Percentiles rank a stretch among this genome's conserved stretches.
These are phyloP conservation scores for Zaprionus camerounensis DNA, from an alignment of 1,140 invertebrate species.

Conservation along the genomic window DNA sequence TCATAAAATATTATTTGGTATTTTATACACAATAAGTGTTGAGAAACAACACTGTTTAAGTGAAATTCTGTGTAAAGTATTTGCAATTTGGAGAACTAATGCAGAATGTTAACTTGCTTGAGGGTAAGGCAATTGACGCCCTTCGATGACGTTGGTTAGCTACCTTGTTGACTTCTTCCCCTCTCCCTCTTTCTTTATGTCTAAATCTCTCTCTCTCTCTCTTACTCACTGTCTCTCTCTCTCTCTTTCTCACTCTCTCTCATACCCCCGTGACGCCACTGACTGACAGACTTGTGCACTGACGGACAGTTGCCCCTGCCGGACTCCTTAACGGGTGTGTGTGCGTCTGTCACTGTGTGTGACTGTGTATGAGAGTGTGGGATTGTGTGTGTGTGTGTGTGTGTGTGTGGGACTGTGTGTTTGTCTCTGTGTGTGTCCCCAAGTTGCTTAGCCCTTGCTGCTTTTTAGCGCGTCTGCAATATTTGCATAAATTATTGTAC, in stretches of 20 bases:
- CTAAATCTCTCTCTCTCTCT: no score
- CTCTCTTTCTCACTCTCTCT: no score
- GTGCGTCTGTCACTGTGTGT: no score
- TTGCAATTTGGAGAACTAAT: not conserved
- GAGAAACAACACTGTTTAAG: not conserved
- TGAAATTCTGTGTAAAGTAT: not conserved
- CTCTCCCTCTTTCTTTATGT: not conserved
- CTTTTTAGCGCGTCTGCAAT: slow-evolving; percentile 73
- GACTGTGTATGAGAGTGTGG: no score
- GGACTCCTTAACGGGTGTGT: not conserved
- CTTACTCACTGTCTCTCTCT: no score
- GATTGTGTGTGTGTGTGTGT: not conserved
- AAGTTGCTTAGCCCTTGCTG: slow-evolving; percentile 22
- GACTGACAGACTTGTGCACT: slow-evolving; percentile 20
- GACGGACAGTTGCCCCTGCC: slow-evolving; percentile 7
- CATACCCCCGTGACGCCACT: not conserved
- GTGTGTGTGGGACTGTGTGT: not conserved
- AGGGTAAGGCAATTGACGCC: not conserved
- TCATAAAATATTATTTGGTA: not conserved
- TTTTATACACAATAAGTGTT: not conserved
- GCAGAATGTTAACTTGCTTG: not conserved
- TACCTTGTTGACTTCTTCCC: no score
- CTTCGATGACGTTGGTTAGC: not conserved
- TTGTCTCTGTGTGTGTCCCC: not conserved
- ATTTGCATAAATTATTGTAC: slow-evolving; percentile 80